Conservation (phyloP, 1,140 invertebrate genomes). For the Heliconius eleuchia region DNA sequence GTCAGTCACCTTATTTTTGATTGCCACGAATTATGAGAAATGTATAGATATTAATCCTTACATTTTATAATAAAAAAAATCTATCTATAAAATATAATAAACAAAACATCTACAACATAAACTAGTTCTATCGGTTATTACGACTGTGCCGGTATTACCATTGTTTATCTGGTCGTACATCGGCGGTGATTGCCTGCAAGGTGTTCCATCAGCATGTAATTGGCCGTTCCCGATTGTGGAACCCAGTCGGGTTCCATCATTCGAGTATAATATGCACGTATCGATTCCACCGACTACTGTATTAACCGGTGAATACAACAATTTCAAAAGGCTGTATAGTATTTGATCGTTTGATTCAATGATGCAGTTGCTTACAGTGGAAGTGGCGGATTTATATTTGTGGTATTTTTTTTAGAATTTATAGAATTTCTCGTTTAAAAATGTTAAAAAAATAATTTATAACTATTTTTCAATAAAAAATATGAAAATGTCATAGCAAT, state of each 20-base stretch:
- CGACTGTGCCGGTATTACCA: constrained; percentile 31
- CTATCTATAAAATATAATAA: background rate
- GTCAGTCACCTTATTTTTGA: too few species aligned
- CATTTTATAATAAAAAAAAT: too few species aligned
- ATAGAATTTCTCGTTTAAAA: too few species aligned
- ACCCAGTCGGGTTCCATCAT: constrained; percentile 37
- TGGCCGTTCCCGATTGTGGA: constrained; percentile 64
- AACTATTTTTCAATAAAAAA: background rate
- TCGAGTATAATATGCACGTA: constrained; percentile 44
- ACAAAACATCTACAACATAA: background rate
- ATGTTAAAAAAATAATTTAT: too few species aligned
- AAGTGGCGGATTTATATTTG: background rate
- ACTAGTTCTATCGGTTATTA: constrained; percentile 28
- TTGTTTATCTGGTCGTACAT: constrained; percentile 42
- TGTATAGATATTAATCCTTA: too few species aligned
- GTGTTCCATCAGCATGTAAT: constrained; percentile 72
- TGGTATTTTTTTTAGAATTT: background rate
- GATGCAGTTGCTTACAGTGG: background rate
- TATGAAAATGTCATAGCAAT: too few species aligned
- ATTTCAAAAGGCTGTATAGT: background rate
- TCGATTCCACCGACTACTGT: constrained; percentile 44
- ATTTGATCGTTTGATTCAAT: background rate
- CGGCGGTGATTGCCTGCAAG: constrained; percentile 53
- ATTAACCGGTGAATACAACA: constrained; percentile 16
- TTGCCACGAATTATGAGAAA: too few species aligned